Base-by-base conservation (phyloP, 2,113 vertebrate genomes). In the Natator depressus region DNA sequence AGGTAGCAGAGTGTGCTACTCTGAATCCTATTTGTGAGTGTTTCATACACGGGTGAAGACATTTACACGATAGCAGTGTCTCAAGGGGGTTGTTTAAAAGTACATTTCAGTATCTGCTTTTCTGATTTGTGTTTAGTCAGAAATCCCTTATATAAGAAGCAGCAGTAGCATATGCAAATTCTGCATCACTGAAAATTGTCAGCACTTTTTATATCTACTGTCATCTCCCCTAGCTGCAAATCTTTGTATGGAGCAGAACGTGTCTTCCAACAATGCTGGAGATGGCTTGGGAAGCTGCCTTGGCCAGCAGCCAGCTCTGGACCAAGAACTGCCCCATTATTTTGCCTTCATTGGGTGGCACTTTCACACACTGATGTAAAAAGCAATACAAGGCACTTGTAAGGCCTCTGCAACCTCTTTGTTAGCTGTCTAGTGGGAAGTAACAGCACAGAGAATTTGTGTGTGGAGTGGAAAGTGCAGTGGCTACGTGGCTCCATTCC, bases 181-280 rank as follows among this genome's bases (percentile, higher is more conserved):
- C 20, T 84, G 81, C 75, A 72, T 13, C 54, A 31, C 92, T 97
- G 93, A 92, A 96, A 96, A 93, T 90, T 97, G 91, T 96, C 94
- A 97, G 95, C 91, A 94, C 89, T 97, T 97, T 97, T 97, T 97
- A 97, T 97, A 97, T 96, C 95, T 96, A 93, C 95, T 96, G 94
- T 94, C 97, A 90, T n/a, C 75, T 97, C 94, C 92, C 94, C 89
- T 91, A 95, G 95, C 93, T 97, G 90, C 91, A 94, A 91, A 96
- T 82, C 95, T 96, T 91, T 93, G 91, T 72, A 57, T 62, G 90
- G 90, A 93, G 95, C 82, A 96, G 93, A 96, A 86, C 1, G 11
- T 97, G 94, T 94, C 49, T 95, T 96, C 91, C 95, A 97, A 94
- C 47, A 75, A 2, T 89, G 92, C 95, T 87, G 90, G 85, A 96